Evolutionary conservation across 2,888 invertebrate genomes (phyloP).

Genomic region (Cistogaster globosa): DNA sequence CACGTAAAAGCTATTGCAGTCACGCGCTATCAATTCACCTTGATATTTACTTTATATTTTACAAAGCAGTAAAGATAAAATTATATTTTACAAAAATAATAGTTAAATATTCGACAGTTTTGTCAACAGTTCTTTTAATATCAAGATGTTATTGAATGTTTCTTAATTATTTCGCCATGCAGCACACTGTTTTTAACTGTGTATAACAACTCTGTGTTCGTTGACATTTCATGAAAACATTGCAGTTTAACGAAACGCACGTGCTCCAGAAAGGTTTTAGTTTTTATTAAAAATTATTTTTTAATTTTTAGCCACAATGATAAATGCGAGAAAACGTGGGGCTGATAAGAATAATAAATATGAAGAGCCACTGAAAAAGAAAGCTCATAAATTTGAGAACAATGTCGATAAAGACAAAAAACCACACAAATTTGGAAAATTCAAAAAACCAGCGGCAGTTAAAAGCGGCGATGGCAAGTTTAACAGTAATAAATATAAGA

Average conservation of each 20-base stretch:
- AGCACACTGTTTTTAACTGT: background rate
- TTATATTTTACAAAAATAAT: too few species aligned
- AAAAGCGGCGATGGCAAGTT: constrained; percentile 42
- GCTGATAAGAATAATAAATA: constrained; percentile 53
- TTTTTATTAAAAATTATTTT: constrained; percentile 32
- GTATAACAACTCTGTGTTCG: constrained; percentile 33
- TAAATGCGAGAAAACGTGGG: constrained; percentile 67
- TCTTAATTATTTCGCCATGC: too few species aligned
- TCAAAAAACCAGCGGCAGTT: constrained; percentile 4
- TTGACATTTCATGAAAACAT: constrained; percentile 41
- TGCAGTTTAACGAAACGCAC: constrained; percentile 27
- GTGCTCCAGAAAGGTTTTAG: constrained; percentile 19
- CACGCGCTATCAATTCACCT: too few species aligned
- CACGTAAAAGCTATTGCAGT: too few species aligned
- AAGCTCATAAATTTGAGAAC: constrained; percentile 27
- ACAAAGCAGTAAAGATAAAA: too few species aligned
- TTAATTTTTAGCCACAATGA: constrained; percentile 53
- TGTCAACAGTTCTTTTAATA: too few species aligned
- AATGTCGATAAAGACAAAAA: constrained; percentile 33
- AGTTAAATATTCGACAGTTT: too few species aligned
- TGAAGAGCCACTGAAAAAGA: constrained; percentile 66
- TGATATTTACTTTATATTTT: too few species aligned
- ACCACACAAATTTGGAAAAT: constrained; percentile 64
- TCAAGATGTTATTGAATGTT: too few species aligned
- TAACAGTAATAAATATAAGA: constrained; percentile 26